These are phyloP conservation scores for Cyaniris semiargus DNA, from an alignment of 2,888 invertebrate genomes.

Conservation along the genomic window DNA sequence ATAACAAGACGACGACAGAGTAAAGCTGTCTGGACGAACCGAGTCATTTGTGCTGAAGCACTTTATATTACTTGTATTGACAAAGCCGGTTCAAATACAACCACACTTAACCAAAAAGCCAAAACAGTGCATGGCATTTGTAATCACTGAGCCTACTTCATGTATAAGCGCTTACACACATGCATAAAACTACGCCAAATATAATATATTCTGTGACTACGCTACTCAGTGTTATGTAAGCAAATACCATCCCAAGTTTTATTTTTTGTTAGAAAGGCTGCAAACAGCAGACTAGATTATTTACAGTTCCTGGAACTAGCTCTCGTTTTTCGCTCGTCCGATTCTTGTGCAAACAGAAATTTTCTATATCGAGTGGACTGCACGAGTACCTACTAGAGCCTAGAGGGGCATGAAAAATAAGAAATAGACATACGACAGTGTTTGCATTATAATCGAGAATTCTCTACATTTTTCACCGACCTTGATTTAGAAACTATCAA, in stretches of 20 bases:
- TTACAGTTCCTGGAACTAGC: not conserved
- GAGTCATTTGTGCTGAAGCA: not conserved
- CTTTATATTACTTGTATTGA: no score
- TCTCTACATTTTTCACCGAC: not conserved
- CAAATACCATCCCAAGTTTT: not conserved
- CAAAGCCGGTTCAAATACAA: no score
- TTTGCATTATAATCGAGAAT: not conserved
- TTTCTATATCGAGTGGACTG: slow-evolving; percentile 6
- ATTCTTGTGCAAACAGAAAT: slow-evolving; percentile 18
- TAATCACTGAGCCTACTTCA: no score
- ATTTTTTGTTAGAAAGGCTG: not conserved
- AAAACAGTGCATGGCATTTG: no score
- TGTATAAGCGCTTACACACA: no score
- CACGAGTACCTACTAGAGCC: not conserved
- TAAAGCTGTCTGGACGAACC: not conserved
- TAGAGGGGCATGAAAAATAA: not conserved
- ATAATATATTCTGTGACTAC: no score
- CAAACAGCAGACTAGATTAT: not conserved
- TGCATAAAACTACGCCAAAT: not conserved
- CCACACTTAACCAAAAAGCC: no score
- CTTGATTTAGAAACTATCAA: not conserved
- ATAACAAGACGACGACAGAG: not conserved
- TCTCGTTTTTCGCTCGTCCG: not conserved
- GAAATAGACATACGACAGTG: not conserved
- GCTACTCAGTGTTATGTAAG: not conserved